Conservation (phyloP, 2,113 vertebrate genomes). For the Alouatta palliata region DNA sequence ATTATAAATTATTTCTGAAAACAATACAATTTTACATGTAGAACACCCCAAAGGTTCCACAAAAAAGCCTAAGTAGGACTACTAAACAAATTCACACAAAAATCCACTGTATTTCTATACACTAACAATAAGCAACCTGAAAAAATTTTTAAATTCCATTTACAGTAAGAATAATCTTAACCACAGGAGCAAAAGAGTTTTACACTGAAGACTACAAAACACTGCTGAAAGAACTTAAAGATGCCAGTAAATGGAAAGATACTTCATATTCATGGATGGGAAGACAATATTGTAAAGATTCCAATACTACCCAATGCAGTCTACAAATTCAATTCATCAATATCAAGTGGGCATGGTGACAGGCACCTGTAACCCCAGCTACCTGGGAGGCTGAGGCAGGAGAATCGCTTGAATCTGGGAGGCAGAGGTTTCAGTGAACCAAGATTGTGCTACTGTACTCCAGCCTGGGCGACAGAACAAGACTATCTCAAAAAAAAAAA, state of each 20-base stretch:
- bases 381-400: too few relatives aligned
- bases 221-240: background rate
- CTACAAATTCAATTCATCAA: background rate
- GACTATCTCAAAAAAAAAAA: background rate
- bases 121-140: background rate
- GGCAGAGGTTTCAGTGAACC: too few relatives aligned
- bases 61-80: background rate
- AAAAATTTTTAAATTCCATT: background rate
- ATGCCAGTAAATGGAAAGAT: background rate
- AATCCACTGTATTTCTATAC: background rate
- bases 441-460: too few relatives aligned
- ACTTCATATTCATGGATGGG: background rate
- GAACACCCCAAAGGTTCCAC: background rate
- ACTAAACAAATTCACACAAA: constrained; percentile 2
- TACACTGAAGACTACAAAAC: background rate
- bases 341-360: background rate
- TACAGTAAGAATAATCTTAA: background rate
- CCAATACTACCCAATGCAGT: background rate
- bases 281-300: background rate
- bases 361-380: too few relatives aligned
- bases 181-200: background rate
- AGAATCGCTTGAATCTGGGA: too few relatives aligned
- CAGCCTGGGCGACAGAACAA: too few relatives aligned
- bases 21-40: background rate
- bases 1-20: background rate